These are phyloP conservation scores for Meloidogyne floridensis DNA, from an alignment of 1,140 invertebrate species.

Conservation along the genomic window DNA sequence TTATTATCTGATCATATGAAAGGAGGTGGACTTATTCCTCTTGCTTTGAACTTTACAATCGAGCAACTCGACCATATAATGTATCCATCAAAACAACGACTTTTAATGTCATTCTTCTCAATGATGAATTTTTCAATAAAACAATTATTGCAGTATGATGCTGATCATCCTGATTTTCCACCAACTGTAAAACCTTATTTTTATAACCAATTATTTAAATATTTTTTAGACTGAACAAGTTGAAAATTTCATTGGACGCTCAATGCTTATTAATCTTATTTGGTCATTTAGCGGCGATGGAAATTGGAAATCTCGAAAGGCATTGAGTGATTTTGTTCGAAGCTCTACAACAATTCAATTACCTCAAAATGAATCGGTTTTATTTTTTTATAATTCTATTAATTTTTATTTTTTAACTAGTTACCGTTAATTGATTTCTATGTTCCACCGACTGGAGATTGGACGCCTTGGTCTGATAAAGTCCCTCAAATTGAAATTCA, in stretches of 20 bases:
- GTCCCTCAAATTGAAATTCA: conserved; percentile 99
- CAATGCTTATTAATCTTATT: conserved; percentile 71
- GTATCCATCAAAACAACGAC: conserved; percentile 93
- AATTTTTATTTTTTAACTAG: conserved; percentile 27
- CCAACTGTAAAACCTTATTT: conserved; percentile 70
- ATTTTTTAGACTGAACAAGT: conserved; percentile 76
- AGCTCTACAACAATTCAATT: conserved; percentile 89
- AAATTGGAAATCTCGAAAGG: conserved; percentile 86
- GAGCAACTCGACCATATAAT: conserved; percentile 91
- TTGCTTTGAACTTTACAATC: conserved; percentile 85
- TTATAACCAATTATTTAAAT: conserved; percentile 65
- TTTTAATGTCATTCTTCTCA: conserved; percentile 90
- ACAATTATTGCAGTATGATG: conserved; percentile 89
- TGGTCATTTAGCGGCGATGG: conserved; percentile 99
- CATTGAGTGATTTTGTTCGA: conserved; percentile 91
- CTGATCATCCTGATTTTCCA: conserved; percentile 88
- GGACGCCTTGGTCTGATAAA: conserved; percentile 92
- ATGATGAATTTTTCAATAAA: conserved; percentile 89
- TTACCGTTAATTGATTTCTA: conserved; percentile 66
- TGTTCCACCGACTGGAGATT: conserved; percentile 75
- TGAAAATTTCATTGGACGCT: conserved; percentile 79
- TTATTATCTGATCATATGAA: conserved; percentile 83
- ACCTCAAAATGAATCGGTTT: conserved; percentile 74
- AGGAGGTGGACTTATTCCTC: conserved; percentile 86
- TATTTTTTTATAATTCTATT: neutral